Percentiles rank a stretch among this genome's conserved stretches.
These are phyloP conservation scores for Antidorcas marsupialis DNA, from an alignment of 2,113 vertebrate genomes.

Conservation along the genomic window DNA sequence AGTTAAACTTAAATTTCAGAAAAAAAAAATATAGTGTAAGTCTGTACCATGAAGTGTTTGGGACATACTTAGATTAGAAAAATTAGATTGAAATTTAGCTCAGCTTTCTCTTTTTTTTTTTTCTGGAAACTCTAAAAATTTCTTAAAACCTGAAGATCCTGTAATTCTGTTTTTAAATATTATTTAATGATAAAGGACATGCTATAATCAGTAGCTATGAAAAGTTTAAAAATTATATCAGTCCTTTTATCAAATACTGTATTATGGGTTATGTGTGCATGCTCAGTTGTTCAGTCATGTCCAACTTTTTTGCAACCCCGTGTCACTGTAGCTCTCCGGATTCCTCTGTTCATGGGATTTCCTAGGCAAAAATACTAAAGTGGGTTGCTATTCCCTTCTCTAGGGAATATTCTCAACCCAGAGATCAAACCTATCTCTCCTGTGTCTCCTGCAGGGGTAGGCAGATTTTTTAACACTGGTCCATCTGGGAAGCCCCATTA, in stretches of 20 bases:
- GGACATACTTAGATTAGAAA: background rate
- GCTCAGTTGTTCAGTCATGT: too few relatives aligned
- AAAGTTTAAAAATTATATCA: background rate
- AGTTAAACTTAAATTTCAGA: background rate
- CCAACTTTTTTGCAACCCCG: too few relatives aligned
- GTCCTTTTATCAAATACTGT: too few relatives aligned
- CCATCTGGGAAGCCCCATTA: background rate
- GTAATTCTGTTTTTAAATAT: background rate
- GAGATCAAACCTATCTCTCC: too few relatives aligned
- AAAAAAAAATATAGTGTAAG: background rate
- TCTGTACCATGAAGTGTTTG: background rate
- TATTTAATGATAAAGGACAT: background rate
- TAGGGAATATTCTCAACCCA: too few relatives aligned
- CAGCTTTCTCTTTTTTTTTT: background rate
- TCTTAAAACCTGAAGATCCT: background rate
- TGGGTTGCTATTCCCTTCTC: background rate
- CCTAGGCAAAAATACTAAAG: background rate
- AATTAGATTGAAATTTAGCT: constrained; percentile 24
- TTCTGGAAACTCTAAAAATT: background rate
- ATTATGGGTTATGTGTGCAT: too few relatives aligned
- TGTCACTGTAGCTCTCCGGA: background rate
- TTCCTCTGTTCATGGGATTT: background rate
- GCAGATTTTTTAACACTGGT: too few relatives aligned
- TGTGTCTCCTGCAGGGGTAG: too few relatives aligned
- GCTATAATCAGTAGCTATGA: background rate